Conservation (phyloP, 2,113 vertebrate species). For the Canis aureus region DNA sequence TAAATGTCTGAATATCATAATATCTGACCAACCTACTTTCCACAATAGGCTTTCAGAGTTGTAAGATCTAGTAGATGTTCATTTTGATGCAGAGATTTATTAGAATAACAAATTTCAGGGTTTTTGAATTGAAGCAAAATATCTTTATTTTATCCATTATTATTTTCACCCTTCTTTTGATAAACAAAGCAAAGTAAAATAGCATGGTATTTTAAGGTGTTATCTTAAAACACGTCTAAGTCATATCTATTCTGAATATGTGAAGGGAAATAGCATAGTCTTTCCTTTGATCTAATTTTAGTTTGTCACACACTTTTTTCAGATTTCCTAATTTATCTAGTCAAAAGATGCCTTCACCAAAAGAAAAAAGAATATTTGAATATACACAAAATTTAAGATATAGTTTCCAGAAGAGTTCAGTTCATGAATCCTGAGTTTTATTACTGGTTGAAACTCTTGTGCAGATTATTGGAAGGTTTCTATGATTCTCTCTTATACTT, state of each 20-base stretch:
- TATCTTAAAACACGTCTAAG: conserved; percentile 60
- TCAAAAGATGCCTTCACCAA: conserved; percentile 83
- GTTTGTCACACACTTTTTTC: conserved; percentile 46
- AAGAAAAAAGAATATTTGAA: conserved; percentile 45
- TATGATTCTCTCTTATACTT: background rate
- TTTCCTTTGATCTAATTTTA: conserved; percentile 50
- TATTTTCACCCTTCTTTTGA: conserved; percentile 58
- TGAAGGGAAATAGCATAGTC: background rate
- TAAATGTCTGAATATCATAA: conserved; percentile 31
- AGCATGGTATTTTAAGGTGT: background rate
- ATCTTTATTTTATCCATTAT: conserved; percentile 60
- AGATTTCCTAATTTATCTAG: conserved; percentile 69
- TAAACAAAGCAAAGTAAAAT: conserved; percentile 64
- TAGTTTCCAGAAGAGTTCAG: background rate
- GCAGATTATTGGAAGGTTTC: background rate
- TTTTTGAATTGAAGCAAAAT: conserved; percentile 54
- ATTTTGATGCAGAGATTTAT: conserved; percentile 57
- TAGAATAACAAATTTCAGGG: conserved; percentile 32
- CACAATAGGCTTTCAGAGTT: conserved; percentile 3
- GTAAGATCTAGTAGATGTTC: conserved; percentile 21
- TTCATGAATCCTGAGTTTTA: background rate
- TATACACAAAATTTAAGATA: conserved; percentile 2
- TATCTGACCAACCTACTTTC: conserved; percentile 57
- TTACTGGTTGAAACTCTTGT: background rate
- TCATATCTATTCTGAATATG: background rate